Base-by-base conservation (phyloP, 2,113 vertebrate species). In the Notothenia rossii region DNA sequence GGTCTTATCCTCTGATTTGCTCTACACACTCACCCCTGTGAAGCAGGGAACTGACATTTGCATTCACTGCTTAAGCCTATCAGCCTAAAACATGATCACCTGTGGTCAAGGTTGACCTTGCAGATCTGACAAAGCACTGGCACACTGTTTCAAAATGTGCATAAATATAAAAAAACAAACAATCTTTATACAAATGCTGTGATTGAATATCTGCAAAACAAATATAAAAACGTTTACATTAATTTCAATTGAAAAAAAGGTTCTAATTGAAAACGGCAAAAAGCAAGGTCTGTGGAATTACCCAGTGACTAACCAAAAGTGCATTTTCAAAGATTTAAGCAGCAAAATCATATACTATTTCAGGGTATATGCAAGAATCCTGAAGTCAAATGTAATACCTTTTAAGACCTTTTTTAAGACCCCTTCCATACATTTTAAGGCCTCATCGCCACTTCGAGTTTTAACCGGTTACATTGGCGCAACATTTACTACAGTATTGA, bases 41-140 rank as follows among this genome's bases (percentile, higher is more conserved):
- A 9, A 66, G 61, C 43, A 54, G 56, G 15, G 14, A 18, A 59
- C 9, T 58, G 43, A 45, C 40, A 86, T 64, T 22, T 72, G 50
- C 43, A 62, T 67, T 7, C 11, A 65, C n/a, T 50, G 29, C 43
- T 63, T 70, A 25, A 70, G 58, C 17, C 10, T 49, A 48, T 63
- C 11, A 29, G 0, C 29, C 29, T 29, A 40, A 36, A 17, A 25
- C 29, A 33, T 13, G 1, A 72, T 20, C 54, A 66, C 51, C 61
- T 50, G 6, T 43, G 51, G 59, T 61, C 29, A 56, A n/a, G 53
- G 56, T 62, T 72, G 50, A 29, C 77, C 71, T 64, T 67, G 17
- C 15, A 67, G 72, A 63, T 68, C 49, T 78, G 33, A 55, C 22
- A 1, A 25, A 55, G 43, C 17, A 62, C 40, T 71, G 48, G 18